These are phyloP conservation scores for Hydriomena furcata DNA, from an alignment of 2,888 invertebrate genomes.

Conservation along the genomic window DNA sequence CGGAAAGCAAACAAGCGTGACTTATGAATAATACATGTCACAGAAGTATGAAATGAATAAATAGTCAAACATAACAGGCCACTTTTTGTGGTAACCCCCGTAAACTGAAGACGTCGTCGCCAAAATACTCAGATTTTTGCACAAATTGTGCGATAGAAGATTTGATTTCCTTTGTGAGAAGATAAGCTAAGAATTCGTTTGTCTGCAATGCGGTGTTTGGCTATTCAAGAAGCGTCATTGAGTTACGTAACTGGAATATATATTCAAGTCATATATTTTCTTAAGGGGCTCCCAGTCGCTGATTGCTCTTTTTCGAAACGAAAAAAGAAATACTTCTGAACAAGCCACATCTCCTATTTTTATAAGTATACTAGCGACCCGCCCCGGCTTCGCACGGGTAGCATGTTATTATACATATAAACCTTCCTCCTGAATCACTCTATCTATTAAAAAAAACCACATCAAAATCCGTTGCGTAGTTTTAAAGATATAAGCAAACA, in stretches of 20 bases:
- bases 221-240: constrained; percentile 31
- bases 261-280: constrained; percentile 8
- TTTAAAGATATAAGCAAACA: too few relatives aligned
- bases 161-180: constrained; percentile 24
- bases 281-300: too few relatives aligned
- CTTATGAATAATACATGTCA: constrained; percentile 4
- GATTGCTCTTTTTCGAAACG: too few relatives aligned
- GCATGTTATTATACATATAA: too few relatives aligned
- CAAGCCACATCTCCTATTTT: too few relatives aligned
- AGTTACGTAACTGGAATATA: constrained; percentile 24
- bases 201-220: constrained; percentile 49
- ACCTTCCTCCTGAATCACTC: too few relatives aligned
- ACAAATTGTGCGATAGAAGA: constrained; percentile 16
- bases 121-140: constrained; percentile 14
- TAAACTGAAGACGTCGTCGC: constrained; percentile 3
- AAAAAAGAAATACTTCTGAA: too few relatives aligned
- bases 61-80: not conserved
- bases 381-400: too few relatives aligned
- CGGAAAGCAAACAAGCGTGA: not conserved
- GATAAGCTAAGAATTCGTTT: constrained; percentile 32
- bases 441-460: too few relatives aligned
- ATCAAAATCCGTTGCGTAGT: too few relatives aligned
- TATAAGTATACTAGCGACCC: too few relatives aligned
- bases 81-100: not conserved
- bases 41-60: not conserved